These are phyloP conservation scores for Caenorhabditis becei DNA, from an alignment of 2,888 invertebrate species.

Conservation along the genomic window DNA sequence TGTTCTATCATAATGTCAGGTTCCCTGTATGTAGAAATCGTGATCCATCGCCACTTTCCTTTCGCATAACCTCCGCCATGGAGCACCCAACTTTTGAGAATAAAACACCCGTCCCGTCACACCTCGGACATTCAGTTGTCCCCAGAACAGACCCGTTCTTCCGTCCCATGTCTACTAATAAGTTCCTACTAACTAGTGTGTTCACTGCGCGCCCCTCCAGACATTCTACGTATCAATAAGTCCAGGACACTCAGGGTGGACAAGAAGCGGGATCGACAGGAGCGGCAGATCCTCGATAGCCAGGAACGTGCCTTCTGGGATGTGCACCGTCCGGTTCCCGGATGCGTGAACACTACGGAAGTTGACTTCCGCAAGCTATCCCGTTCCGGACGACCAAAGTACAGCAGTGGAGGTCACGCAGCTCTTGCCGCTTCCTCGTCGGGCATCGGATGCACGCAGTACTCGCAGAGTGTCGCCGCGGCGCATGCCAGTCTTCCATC, in stretches of 20 bases:
- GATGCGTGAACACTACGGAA: slow-evolving; percentile 98
- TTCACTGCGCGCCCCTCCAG: slow-evolving; percentile 25
- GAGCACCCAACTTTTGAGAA: background rate
- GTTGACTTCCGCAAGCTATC: slow-evolving; percentile 97
- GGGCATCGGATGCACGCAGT: slow-evolving; percentile 65
- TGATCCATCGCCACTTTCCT: too few species aligned
- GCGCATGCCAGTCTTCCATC: slow-evolving; percentile 72
- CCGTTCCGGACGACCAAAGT: slow-evolving; percentile 82
- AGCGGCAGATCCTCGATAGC: slow-evolving; percentile 97
- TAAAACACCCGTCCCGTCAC: background rate
- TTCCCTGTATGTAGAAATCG: too few species aligned
- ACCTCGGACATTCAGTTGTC: background rate
- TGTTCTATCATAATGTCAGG: too few species aligned
- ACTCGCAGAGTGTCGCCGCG: slow-evolving; percentile 70
- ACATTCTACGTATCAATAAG: slow-evolving; percentile 45
- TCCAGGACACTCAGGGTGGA: slow-evolving; percentile 87
- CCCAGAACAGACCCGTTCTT: background rate
- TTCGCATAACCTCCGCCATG: background rate
- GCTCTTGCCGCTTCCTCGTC: slow-evolving; percentile 71
- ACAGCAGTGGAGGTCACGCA: slow-evolving; percentile 75
- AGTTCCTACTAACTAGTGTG: slow-evolving; percentile 40
- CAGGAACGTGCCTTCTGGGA: slow-evolving; percentile 99
- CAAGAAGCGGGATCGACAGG: slow-evolving; percentile 97
- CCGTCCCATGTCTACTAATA: slow-evolving; percentile 11
- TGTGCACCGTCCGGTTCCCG: slow-evolving; percentile 98